Evolutionary conservation across 1,140 invertebrate species (phyloP).

Genomic region (Temnothorax nylanderi): DNA sequence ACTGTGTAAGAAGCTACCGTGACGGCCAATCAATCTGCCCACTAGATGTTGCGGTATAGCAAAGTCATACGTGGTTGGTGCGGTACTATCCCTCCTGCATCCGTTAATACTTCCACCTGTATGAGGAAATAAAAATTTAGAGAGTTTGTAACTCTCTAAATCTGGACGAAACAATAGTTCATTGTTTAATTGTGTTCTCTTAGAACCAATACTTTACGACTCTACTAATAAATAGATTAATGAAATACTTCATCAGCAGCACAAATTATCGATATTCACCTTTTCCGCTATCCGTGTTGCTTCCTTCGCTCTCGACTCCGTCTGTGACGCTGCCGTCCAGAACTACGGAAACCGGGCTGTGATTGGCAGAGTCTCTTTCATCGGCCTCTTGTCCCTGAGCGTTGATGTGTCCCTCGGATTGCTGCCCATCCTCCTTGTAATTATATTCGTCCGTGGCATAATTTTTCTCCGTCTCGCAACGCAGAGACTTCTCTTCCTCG

Average conservation of each 20-base stretch:
- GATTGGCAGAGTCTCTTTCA: conserved; percentile 86
- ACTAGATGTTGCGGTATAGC: conserved; percentile 92
- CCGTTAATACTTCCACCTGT: conserved; percentile 88
- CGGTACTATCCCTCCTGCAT: conserved; percentile 79
- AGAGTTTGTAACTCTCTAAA: not conserved
- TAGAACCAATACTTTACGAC: not conserved
- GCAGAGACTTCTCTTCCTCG: not conserved
- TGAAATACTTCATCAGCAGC: not conserved
- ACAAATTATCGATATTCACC: conserved; percentile 69
- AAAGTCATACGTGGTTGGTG: conserved; percentile 89
- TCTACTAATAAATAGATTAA: not conserved
- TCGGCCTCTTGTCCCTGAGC: conserved; percentile 65
- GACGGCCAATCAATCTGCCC: conserved; percentile 94
- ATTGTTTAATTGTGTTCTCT: not conserved
- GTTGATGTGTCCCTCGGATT: conserved; percentile 23
- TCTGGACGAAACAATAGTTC: not conserved
- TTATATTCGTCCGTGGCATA: not conserved
- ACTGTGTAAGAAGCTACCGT: conserved; percentile 92
- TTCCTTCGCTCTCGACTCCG: conserved; percentile 84
- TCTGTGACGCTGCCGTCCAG: conserved; percentile 85
- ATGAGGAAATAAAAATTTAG: conserved; percentile 61
- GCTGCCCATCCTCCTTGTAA: not conserved
- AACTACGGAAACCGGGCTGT: conserved; percentile 85
- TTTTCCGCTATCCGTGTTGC: conserved; percentile 84
- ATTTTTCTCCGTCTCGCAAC: not conserved